phyloP scores from a whole-genome alignment of 2,797 vertebrate species.

The Phataginus tetradactyla region DNA sequence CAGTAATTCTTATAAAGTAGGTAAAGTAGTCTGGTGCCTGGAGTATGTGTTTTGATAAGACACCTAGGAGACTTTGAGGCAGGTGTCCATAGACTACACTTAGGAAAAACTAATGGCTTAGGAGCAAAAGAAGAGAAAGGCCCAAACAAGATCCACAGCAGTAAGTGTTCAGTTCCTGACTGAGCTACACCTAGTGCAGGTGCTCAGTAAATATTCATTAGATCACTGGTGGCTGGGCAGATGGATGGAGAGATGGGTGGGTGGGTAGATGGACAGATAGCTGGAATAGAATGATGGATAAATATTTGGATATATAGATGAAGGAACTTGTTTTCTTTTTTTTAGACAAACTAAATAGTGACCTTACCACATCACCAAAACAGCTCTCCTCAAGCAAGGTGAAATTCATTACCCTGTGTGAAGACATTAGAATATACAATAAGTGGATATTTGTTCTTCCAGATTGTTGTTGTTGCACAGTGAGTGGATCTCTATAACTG shows the following conservation, averaged over 20 bases:
- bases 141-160: background rate
- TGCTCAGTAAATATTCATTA: background rate
- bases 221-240: background rate
- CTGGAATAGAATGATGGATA: background rate
- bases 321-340: conserved; percentile 24
- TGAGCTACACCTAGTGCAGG: background rate
- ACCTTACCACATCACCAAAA: background rate
- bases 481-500: background rate
- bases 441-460: background rate
- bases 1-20: background rate
- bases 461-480: background rate
- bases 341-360: background rate
- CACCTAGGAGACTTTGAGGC: background rate
- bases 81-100: background rate
- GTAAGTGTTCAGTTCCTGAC: background rate
- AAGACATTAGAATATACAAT: background rate
- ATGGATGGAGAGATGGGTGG: background rate
- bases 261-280: background rate
- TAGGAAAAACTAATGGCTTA: background rate
- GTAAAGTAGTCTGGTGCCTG: background rate
- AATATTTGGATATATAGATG: background rate
- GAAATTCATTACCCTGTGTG: background rate
- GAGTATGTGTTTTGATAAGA: background rate
- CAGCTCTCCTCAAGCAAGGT: background rate
- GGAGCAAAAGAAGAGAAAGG: background rate